Percentiles rank a stretch among this genome's conserved stretches.
Conservation (phyloP, 2,113 vertebrate species). For the Pelecanus crispus region DNA sequence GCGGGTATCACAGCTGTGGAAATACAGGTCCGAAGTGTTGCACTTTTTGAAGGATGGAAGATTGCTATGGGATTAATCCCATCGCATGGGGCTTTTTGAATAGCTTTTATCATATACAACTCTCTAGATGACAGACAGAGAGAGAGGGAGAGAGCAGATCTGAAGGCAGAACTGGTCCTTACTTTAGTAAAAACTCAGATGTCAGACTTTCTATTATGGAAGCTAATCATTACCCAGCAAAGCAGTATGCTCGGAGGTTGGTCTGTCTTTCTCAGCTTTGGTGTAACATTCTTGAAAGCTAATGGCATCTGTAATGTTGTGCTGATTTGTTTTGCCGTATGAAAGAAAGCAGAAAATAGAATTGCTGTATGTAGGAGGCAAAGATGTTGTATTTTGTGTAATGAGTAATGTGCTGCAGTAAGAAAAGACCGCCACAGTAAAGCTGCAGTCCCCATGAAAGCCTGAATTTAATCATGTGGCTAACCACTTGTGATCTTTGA, state of each 20-base stretch:
- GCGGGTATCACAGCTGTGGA: rapidly evolving
- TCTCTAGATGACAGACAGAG: neutral
- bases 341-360: conserved; percentile 48
- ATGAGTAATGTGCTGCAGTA: neutral
- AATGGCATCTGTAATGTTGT: neutral
- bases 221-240: neutral
- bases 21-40: neutral
- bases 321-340: conserved; percentile 34
- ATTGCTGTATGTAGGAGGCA: conserved; percentile 23
- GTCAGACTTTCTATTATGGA: neutral
- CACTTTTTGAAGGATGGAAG: neutral
- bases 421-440: neutral
- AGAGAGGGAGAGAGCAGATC: neutral
- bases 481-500: neutral
- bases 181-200: neutral
- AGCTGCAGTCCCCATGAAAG: neutral
- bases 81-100: neutral
- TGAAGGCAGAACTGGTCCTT: neutral
- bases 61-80: neutral
- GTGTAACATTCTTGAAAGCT: conserved; percentile 32
- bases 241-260: neutral
- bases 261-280: neutral
- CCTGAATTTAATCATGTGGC: neutral
- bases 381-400: neutral
- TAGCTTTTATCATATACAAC: neutral